Base-by-base conservation (phyloP, 2,888 invertebrate species). In the Drosophila flavopinicola region DNA sequence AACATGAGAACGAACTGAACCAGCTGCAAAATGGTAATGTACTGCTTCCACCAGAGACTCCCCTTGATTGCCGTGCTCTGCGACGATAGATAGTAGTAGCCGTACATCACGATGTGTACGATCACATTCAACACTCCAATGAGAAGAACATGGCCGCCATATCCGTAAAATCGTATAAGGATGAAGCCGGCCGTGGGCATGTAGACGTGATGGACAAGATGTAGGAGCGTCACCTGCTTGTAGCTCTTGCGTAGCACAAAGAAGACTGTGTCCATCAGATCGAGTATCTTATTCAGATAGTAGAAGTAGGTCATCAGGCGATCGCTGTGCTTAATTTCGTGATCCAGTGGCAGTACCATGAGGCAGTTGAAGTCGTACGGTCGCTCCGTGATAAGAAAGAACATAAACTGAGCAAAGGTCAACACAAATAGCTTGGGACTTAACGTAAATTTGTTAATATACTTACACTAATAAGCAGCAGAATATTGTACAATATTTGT, bases 181-280 rank as follows among this genome's bases (percentile, higher is more conserved):
- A 20, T 3, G n/a, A 61, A 82, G 0, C 13, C 6, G 1, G 37
- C 17, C 0, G 17, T n/a, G 5, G 54, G 20, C 76, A 82, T 82
- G 17, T 20, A 39, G 2, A 48, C 15, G 13, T 76, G 76, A 37
- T 76, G 76, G 13, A 78, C 54, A 1, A 76, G 48, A 52, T 76
- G 76, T 15, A 82, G 57, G 3, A 35, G 32, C 10, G 76, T 54
- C 25, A 76, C 63, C 24, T 76, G 76, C 6, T 68, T 48, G 13
- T 77, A 32, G 37, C 66, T 77, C 35, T 83, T 77, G 3, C 76
- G 75, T 5, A 77, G 63, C 6, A 78, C 84, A 10, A 77, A 71
- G 30, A 83, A 77, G 1, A 77, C 7, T 0, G 84, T 77, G 33
- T 83, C 77, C 27, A 66, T 1, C 9, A 77, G 39, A 44, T 83